Evolutionary conservation across 2,113 vertebrate species (phyloP), one percentile per base, ranked within the genome.

Genomic region (Perca flavescens): DNA sequence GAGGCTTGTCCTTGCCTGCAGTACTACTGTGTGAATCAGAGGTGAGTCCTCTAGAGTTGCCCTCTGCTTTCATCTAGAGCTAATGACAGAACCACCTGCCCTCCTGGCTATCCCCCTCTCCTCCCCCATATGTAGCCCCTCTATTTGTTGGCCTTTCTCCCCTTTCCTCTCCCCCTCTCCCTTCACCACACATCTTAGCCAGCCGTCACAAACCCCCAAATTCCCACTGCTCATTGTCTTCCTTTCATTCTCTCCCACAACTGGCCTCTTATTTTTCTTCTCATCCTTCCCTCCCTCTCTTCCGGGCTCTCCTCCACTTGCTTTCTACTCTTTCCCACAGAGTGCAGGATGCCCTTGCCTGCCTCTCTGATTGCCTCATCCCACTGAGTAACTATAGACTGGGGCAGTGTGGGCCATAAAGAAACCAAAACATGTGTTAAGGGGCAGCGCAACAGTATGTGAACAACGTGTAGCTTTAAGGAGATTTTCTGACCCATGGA

Each of bases 51-150:
- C 86, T 89, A 73, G 85, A 90, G 84, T 89, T 90, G 89, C 90
- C 89, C 93, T 91, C 80, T 89, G 82, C 88, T 92, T 93, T 93
- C 92, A 92, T 94, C 91, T 91, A 83, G 68, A 86, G 85, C 86
- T 93, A 93, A 93, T 93, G 92, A 94, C 88, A 89, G 83, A 86
- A 83, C 77, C 89, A 91, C 89, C 91, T 91, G 90, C 76, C 87
- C 86, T 78, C 69, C 80, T 74, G 60, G 69, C 80, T 21, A 63
- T 19, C 22, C 46, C 6, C 60, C 52, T 19, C 50, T 17, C 49
- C 54, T 1, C n/a, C 34, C 43, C 3, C 19, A 40, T 50, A 53
- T 84, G 78, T 77, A 50, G 25, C 58, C 40, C 2, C 8, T 53
- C 40, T 79, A 77, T 85, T 62, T 79, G 49, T 69, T 57, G 40